A percentile compares a stretch with the other conserved stretches of the same genome.
These are phyloP conservation scores for Chaetophractus vellerosus DNA, from an alignment of 2,797 vertebrate genomes.

Conservation along the genomic window DNA sequence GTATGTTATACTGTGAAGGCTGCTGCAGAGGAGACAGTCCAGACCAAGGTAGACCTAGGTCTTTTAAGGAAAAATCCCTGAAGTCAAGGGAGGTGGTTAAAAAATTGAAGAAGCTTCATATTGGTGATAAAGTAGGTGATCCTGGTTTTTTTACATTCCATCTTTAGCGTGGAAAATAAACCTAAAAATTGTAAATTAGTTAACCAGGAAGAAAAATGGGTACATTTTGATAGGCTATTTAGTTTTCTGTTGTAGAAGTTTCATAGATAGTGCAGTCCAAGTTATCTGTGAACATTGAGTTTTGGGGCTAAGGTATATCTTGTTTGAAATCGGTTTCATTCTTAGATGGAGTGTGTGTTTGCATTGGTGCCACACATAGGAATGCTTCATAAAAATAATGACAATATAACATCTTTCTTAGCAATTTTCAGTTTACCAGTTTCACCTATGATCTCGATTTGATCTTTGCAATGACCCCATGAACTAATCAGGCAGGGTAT, in stretches of 20 bases:
- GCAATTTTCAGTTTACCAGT: conserved; percentile 36
- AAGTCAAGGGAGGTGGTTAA: not conserved
- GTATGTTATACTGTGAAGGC: conserved; percentile 6
- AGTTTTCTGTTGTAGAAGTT: conserved; percentile 27
- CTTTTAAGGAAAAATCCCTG: conserved; percentile 36
- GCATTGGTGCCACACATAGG: not conserved
- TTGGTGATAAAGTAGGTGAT: not conserved
- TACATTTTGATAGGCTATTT: not conserved
- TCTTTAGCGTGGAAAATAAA: conserved; percentile 43
- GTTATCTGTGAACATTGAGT: not conserved
- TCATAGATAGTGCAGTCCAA: not conserved
- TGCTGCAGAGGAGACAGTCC: not conserved
- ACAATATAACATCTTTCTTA: not conserved
- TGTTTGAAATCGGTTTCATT: conserved; percentile 51
- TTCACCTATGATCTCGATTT: conserved; percentile 1
- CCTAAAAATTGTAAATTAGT: not conserved
- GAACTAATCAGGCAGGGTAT: not conserved
- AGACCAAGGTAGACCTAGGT: not conserved
- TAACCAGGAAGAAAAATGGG: conserved; percentile 32
- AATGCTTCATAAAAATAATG: conserved; percentile 13
- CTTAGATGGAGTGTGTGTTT: not conserved
- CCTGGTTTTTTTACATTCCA: not conserved
- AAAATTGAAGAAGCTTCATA: not conserved
- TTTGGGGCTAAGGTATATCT: not conserved
- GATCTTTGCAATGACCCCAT: conserved; percentile 7